Evolutionary conservation across 2,797 vertebrate species (phyloP).

Genomic region (Leuciscus waleckii): DNA sequence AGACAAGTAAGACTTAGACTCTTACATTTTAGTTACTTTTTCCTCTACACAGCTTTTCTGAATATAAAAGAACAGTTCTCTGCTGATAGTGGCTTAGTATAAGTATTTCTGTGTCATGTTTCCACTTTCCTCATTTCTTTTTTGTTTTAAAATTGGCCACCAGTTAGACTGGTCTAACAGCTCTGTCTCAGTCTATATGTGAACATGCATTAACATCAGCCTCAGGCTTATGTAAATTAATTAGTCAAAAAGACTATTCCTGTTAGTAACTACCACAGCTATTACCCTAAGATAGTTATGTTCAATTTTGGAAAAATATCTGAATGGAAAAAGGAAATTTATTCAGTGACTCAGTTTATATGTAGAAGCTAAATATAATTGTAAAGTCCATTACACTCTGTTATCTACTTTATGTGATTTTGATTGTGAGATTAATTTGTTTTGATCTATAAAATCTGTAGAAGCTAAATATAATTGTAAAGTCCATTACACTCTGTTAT

Average conservation of each 20-base stretch:
- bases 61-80: background rate
- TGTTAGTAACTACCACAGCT: background rate
- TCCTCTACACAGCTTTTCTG: background rate
- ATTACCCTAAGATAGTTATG: background rate
- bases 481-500: background rate
- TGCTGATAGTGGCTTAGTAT: background rate
- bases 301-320: background rate
- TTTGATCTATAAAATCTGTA: background rate
- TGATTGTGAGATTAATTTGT: background rate
- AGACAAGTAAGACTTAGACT: constrained; percentile 88
- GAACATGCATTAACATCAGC: background rate
- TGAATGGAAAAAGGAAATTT: background rate
- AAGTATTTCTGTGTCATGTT: constrained; percentile 11
- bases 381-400: background rate
- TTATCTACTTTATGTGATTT: background rate
- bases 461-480: background rate
- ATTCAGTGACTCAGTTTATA: background rate
- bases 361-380: background rate
- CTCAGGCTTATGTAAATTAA: background rate
- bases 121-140: background rate
- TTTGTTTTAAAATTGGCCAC: background rate
- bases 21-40: too few relatives aligned
- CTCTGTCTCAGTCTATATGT: background rate
- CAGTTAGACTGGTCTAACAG: constrained; percentile 21
- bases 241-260: background rate